Evolutionary conservation across 2,888 invertebrate genomes (phyloP).

Genomic region (Ligdia adustata): DNA sequence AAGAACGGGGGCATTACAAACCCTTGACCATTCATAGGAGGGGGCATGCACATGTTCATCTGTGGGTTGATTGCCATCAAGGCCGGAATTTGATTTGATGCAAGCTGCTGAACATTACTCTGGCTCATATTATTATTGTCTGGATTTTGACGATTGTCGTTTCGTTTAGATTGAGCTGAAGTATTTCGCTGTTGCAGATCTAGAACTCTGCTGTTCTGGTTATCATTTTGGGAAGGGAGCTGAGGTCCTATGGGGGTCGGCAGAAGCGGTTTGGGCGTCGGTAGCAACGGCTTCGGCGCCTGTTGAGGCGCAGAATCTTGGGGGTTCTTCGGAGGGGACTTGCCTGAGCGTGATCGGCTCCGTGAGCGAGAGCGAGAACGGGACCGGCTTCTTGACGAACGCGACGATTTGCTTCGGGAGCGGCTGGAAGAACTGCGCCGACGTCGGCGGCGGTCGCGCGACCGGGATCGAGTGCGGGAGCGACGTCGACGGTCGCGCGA

Average conservation of each 20-base stretch:
- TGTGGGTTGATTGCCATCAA: conserved; percentile 73
- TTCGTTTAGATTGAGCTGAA: not conserved
- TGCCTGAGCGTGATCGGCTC: conserved; percentile 81
- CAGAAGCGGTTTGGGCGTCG: conserved; percentile 56
- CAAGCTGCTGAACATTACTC: conserved; percentile 27
- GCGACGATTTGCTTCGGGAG: conserved; percentile 73
- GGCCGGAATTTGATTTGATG: conserved; percentile 62
- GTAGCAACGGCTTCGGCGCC: conserved; percentile 54
- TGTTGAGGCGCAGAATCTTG: conserved; percentile 57
- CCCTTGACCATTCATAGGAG: conserved; percentile 63
- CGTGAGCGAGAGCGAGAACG: conserved; percentile 75
- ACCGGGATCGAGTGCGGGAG: conserved; percentile 57
- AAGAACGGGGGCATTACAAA: conserved; percentile 71
- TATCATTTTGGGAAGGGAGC: conserved; percentile 46
- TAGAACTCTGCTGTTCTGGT: conserved; percentile 48
- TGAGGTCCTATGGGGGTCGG: conserved; percentile 68
- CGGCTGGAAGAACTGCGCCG: conserved; percentile 73
- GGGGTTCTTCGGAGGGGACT: conserved; percentile 72
- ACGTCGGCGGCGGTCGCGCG: conserved; percentile 71
- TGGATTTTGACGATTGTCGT: conserved; percentile 2
- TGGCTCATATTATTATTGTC: conserved; percentile 8
- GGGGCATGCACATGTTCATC: conserved; percentile 70
- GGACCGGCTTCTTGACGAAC: conserved; percentile 67
- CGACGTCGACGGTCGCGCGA: conserved; percentile 60
- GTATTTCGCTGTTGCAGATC: conserved; percentile 41